Conservation (phyloP, 1,140 invertebrate species). For the Drosophila littoralis region DNA sequence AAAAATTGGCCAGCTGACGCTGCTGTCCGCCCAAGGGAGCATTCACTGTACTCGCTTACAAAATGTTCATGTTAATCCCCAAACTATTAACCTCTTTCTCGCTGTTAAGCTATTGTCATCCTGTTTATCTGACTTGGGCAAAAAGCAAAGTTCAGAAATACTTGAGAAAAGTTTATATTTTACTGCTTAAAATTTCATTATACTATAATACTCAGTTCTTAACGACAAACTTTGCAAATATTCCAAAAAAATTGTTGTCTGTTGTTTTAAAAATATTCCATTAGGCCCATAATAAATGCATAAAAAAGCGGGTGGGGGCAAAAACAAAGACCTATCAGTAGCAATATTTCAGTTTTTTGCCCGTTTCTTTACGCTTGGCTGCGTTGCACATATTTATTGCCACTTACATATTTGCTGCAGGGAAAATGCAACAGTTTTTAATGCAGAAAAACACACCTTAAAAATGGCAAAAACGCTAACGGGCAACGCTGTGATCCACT, state of each 20-base stretch:
- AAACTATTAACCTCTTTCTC: background rate
- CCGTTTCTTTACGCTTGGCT: conserved; percentile 26
- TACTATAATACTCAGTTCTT: background rate
- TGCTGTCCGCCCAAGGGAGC: background rate
- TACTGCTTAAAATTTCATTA: background rate
- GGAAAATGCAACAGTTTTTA: conserved; percentile 75
- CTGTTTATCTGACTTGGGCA: too few relatives aligned
- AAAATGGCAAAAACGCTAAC: conserved; percentile 49
- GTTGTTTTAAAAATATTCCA: conserved; percentile 9
- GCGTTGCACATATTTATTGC: conserved; percentile 60
- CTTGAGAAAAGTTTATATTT: too few relatives aligned
- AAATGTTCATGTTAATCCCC: too few relatives aligned
- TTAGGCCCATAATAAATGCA: conserved; percentile 44
- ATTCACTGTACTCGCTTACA: background rate
- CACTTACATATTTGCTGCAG: conserved; percentile 55
- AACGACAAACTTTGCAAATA: too few relatives aligned
- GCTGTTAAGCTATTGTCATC: too few relatives aligned
- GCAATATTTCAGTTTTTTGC: conserved; percentile 32
- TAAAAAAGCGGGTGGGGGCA: background rate
- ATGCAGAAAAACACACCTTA: conserved; percentile 47
- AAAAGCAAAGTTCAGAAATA: too few relatives aligned
- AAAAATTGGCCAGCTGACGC: background rate
- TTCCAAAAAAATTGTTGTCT: background rate
- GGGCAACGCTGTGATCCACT: conserved; percentile 48
- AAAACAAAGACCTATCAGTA: conserved; percentile 42